Percentiles rank a stretch among this genome's conserved stretches.
Conservation (phyloP, 2,113 vertebrate genomes). For the Miniopterus natalensis region DNA sequence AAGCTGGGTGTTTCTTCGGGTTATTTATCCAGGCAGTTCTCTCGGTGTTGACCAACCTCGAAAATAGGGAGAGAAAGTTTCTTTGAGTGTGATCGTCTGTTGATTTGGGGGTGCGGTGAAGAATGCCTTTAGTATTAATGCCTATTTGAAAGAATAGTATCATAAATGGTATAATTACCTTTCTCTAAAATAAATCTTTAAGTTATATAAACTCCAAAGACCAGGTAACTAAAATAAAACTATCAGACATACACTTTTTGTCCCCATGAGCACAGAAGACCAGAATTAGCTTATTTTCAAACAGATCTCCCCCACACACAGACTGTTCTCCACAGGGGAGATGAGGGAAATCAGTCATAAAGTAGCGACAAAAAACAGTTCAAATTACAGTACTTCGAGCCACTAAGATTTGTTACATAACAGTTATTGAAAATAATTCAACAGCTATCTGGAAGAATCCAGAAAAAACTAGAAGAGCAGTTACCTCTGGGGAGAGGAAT, state of each 20-base stretch:
- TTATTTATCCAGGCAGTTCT: neutral
- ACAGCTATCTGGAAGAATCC: neutral
- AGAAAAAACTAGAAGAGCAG: neutral
- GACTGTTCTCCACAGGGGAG: neutral
- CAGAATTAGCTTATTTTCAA: conserved; percentile 13
- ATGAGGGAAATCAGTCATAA: neutral
- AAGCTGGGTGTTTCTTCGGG: neutral
- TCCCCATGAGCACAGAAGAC: neutral
- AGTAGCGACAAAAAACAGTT: neutral
- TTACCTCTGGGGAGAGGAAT: neutral
- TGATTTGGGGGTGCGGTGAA: neutral
- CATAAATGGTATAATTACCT: neutral
- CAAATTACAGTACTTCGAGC: neutral
- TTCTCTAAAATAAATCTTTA: conserved; percentile 32
- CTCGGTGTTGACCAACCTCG: neutral
- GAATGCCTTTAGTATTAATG: conserved; percentile 1
- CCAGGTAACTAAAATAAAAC: neutral
- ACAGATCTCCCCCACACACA: neutral
- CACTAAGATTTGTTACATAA: neutral
- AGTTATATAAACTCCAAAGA: neutral
- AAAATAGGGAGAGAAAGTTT: neutral
- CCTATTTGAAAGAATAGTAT: neutral
- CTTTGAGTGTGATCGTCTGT: neutral
- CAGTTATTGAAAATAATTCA: neutral
- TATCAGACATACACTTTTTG: neutral